Evolutionary conservation across 2,113 vertebrate species (phyloP).

Genomic region (Eretmochelys imbricata): DNA sequence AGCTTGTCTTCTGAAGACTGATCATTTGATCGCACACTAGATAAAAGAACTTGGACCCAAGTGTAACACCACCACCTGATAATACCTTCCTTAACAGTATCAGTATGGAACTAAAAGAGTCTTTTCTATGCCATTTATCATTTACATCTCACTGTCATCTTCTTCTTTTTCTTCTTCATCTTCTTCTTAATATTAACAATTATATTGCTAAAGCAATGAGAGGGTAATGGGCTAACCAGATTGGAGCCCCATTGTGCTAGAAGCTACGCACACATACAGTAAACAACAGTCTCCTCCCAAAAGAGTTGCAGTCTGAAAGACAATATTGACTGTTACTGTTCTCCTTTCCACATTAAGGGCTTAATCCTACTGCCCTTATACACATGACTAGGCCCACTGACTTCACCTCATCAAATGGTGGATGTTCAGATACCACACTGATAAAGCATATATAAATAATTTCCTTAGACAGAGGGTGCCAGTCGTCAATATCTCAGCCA

Average conservation of each 20-base stretch:
- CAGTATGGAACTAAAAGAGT: slow-evolving; percentile 56
- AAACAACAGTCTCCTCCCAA: neutral
- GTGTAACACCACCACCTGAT: slow-evolving; percentile 39
- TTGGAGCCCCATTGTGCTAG: neutral
- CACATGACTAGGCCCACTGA: accelerated
- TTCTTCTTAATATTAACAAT: slow-evolving; percentile 29
- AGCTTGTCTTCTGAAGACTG: slow-evolving; percentile 1
- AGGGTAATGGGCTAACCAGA: neutral
- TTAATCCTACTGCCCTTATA: neutral
- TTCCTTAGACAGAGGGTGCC: neutral
- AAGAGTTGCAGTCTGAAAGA: neutral
- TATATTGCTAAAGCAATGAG: slow-evolving; percentile 5
- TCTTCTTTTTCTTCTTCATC: neutral
- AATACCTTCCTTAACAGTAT: slow-evolving; percentile 54
- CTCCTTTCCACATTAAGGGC: neutral
- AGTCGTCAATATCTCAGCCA: neutral
- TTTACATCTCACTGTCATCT: slow-evolving; percentile 17
- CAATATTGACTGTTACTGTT: neutral
- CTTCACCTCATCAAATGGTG: neutral
- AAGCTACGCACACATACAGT: neutral
- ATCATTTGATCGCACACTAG: neutral
- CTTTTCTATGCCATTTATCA: slow-evolving; percentile 47
- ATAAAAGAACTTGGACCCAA: slow-evolving; percentile 6
- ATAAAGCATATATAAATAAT: neutral
- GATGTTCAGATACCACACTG: neutral